These are phyloP conservation scores for Coremacera marginata DNA, from an alignment of 2,888 invertebrate species.

Conservation along the genomic window DNA sequence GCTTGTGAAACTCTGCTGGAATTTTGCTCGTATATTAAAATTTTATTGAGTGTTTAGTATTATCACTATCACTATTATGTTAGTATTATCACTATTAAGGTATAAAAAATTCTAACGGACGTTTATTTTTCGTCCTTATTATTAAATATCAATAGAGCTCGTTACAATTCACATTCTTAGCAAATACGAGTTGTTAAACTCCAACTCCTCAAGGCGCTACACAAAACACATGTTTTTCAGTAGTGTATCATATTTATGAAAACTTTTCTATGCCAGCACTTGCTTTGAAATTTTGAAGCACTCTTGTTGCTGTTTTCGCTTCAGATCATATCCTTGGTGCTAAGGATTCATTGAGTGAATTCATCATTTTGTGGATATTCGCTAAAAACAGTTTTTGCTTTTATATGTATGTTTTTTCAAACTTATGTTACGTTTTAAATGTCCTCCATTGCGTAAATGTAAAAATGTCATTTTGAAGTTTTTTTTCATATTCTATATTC, in stretches of 20 bases:
- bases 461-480: background rate
- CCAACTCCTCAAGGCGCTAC: background rate
- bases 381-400: constrained; percentile 3
- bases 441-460: background rate
- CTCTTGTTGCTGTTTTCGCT: constrained; percentile 39
- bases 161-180: no score
- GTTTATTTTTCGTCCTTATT: no score
- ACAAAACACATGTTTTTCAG: background rate
- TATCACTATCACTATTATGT: no score
- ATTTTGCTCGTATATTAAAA: no score
- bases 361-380: constrained; percentile 17
- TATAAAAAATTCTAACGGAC: no score
- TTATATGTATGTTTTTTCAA: background rate
- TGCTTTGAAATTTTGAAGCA: constrained; percentile 34
- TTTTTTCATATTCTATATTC: constrained; percentile 1
- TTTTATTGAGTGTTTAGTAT: no score
- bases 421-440: constrained; percentile 5
- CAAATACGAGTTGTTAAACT: no score
- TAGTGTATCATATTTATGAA: no score
- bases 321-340: constrained; percentile 30
- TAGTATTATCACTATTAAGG: no score
- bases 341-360: background rate
- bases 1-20: no score
- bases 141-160: no score
- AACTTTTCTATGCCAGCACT: constrained; percentile 7